Conservation (phyloP, 2,113 vertebrate genomes). For the Sinosuthora webbiana region DNA sequence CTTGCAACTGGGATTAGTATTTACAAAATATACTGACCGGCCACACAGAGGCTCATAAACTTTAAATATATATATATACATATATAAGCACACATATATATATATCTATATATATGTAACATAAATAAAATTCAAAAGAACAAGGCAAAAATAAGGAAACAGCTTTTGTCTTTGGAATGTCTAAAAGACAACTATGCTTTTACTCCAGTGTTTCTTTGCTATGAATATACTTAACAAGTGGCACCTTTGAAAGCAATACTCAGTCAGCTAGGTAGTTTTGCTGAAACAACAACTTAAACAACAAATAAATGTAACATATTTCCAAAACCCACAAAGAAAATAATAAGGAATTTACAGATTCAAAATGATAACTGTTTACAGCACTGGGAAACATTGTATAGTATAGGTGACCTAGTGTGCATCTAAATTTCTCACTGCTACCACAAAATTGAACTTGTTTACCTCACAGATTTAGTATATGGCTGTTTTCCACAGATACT, state of each 20-base stretch:
- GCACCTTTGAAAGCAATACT: conserved; percentile 58
- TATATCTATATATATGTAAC: conserved; percentile 66
- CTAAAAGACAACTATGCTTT: conserved; percentile 25
- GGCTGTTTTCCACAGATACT: conserved; percentile 60
- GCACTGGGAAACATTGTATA: neutral
- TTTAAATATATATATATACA: conserved; percentile 62
- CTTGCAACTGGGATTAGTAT: conserved; percentile 61
- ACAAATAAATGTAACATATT: conserved; percentile 1
- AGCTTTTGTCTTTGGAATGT: conserved; percentile 77
- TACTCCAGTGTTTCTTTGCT: conserved; percentile 63
- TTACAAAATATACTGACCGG: conserved; percentile 76
- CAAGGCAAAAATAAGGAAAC: conserved; percentile 39
- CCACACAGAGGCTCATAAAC: conserved; percentile 73
- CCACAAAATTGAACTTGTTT: neutral
- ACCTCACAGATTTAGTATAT: neutral
- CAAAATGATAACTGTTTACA: neutral
- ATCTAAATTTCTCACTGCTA: neutral
- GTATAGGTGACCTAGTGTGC: neutral
- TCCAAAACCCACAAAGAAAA: neutral
- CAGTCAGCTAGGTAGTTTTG: conserved; percentile 55
- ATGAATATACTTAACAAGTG: conserved; percentile 42
- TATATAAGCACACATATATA: conserved; percentile 64
- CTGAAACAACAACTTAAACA: conserved; percentile 53
- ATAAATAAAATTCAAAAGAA: conserved; percentile 69
- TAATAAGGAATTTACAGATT: neutral